A percentile compares a stretch with the other conserved stretches of the same genome.
These are phyloP conservation scores for Thaumetopoea pityocampa DNA, from an alignment of 1,140 invertebrate genomes.

Conservation along the genomic window DNA sequence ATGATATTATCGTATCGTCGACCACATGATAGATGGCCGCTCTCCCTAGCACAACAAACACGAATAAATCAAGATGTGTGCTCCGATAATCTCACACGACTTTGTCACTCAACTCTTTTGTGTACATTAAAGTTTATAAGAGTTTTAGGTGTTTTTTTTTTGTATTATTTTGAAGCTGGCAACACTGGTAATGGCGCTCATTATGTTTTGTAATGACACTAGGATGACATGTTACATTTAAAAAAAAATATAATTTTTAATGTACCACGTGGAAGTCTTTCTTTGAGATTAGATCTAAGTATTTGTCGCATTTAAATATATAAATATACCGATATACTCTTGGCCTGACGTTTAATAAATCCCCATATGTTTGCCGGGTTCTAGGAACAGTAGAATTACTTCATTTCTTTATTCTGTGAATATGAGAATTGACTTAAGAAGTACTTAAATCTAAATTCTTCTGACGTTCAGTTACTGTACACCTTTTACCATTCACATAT, in stretches of 20 bases:
- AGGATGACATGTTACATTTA: conserved; percentile 32
- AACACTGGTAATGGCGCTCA: conserved; percentile 41
- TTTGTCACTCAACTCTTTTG: conserved; percentile 52
- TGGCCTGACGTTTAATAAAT: no score
- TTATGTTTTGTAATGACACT: conserved; percentile 33
- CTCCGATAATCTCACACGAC: conserved; percentile 40
- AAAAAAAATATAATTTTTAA: conserved; percentile 2
- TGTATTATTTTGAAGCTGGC: conserved; percentile 31
- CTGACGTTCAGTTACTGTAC: no score
- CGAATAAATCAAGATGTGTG: conserved; percentile 48
- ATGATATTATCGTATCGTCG: conserved; percentile 35
- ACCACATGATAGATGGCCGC: conserved; percentile 43
- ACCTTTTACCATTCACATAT: no score
- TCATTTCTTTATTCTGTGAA: no score
- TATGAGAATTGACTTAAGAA: no score
- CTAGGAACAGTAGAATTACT: no score
- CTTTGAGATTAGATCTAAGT: conserved; percentile 1
- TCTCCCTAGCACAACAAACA: conserved; percentile 34
- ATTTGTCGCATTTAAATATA: no score
- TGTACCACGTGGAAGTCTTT: not conserved
- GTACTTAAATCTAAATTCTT: no score
- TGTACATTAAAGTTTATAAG: conserved; percentile 19
- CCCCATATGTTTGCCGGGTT: no score
- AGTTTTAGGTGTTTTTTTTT: conserved; percentile 26
- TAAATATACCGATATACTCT: no score